Evolutionary conservation across 1,140 invertebrate species (phyloP), one percentile per base, ranked within the genome.

Genomic region (Asobara japonica): DNA sequence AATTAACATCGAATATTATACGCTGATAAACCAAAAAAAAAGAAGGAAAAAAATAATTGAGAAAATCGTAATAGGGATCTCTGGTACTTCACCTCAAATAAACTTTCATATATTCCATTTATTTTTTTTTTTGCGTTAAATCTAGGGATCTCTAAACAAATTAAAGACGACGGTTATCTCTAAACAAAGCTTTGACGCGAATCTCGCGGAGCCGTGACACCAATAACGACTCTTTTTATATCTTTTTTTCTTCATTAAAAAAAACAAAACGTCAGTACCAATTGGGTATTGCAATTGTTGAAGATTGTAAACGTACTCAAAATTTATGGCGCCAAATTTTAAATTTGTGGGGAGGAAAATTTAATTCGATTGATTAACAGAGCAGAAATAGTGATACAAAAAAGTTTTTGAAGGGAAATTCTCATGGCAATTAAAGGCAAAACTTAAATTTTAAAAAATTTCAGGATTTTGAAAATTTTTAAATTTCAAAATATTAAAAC

Each of bases 31-130:
- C 20, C 60, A 67, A 60, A 60, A 60, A 67, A 68, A 31, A 33
- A 73, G 48, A 60, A 73, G n/a, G 31, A 27, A 33, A 56, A 33
- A 18, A 62, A 62, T 74, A 66, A 71, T 51, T 69, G 71, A n/a
- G n/a, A 62, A 33, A 41, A 74, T 75, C 64, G 33, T 65, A 77
- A 74, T 22, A 69, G 76, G 68, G 73, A 41, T 70, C 38, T 68
- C 51, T 45, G 18, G 25, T 56, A 56, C 13, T 56, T 56, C 51
- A 56, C 22, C 51, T 25, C 51, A 56, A 56, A 56, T 69, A 51
- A 45, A 51, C 45, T 30, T 69, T 51, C 18, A 69, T 69, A 56
- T 20, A 68, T 45, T 64, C 48, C 20, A 64, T 73, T 29, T 62
- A 56, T 74, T 67, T 70, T 68, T 71, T 11, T 65, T 1, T 16